These are phyloP conservation scores for Melanostoma scalare DNA, from an alignment of 2,888 invertebrate species.

Conservation along the genomic window DNA sequence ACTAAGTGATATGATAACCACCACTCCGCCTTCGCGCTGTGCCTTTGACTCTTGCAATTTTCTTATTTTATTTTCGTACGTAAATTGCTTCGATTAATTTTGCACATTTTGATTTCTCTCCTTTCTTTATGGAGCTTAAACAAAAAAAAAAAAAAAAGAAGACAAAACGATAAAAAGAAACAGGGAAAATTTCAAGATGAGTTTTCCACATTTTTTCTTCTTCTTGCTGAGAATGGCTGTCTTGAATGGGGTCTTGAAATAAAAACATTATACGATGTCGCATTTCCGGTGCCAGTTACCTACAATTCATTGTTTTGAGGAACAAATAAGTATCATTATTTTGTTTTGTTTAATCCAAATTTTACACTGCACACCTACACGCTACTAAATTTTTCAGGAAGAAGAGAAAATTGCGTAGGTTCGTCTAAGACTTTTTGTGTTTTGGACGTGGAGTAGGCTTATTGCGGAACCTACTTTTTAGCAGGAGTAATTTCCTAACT, in stretches of 20 bases:
- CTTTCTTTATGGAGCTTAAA: conserved; percentile 12
- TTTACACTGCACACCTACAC: conserved; percentile 21
- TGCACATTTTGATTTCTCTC: conserved; percentile 32
- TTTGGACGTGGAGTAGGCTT: conserved; percentile 20
- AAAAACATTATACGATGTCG: neutral
- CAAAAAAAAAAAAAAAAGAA: neutral
- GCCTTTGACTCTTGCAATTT: conserved; percentile 25
- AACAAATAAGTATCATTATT: conserved; percentile 41
- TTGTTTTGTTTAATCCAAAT: conserved; percentile 45
- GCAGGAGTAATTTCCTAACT: conserved; percentile 47
- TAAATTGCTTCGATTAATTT: conserved; percentile 54
- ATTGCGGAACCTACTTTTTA: conserved; percentile 23
- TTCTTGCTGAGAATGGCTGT: neutral
- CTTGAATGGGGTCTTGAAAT: too few relatives aligned
- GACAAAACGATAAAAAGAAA: neutral
- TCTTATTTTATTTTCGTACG: conserved; percentile 3
- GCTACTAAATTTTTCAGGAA: conserved; percentile 15
- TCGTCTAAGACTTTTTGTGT: conserved; percentile 13
- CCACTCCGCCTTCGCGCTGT: conserved; percentile 40
- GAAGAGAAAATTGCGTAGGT: conserved; percentile 49
- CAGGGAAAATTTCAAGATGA: conserved; percentile 6
- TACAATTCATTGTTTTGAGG: conserved; percentile 30
- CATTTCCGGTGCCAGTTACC: conserved; percentile 18
- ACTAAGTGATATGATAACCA: conserved; percentile 44
- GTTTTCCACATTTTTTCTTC: conserved; percentile 42